Evolutionary conservation across 2,888 invertebrate species (phyloP), one percentile per base, ranked within the genome.

Genomic region (Drosophila nr. fundita): DNA sequence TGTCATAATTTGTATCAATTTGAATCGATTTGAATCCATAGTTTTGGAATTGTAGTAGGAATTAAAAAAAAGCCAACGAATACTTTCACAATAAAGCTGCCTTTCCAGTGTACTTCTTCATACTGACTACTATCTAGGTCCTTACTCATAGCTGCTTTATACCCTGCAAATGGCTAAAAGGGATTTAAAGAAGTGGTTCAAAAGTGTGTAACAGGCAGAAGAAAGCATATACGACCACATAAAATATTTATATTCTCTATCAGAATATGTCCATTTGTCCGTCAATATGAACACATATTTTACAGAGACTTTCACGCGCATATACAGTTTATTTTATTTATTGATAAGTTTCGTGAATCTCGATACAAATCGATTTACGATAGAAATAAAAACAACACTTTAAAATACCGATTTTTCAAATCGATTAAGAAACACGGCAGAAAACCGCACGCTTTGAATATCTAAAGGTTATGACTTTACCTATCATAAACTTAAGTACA

Each of bases 101-200:
- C 2, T 24, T 30, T 7, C 7, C 1, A 60, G 73, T 68, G 73
- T 40, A 68, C 18, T 32, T 42, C 4, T 15, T 61, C 40, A 8
- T n/a, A 32, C 29, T 45, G n/a, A 32, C n/a, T 42, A 45, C 4
- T 18, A 21, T 58, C 11, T 29, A 15, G 27, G 18, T 42, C 29
- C 10, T 27, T 60, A 38, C 18, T 57, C 18, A 18, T 27, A 42
- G 30, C 24, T 48, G 54, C 15, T 45, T 45, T 24, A 24, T 45
- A 45, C 24, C 24, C 45, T 24, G 45, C 45, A 24, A 15, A 15
- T 24, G 24, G 45, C 2, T 15, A 15, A 24, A 15, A 2, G 45
- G 15, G 24, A 24, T 15, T 4, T 24, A 24, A 45, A 24, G 24
- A 24, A 24, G 45, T 45, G 21, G 2, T 7, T 4, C 15, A 21